These are phyloP conservation scores for Seira musarum DNA, from an alignment of 2,888 invertebrate genomes.

Conservation along the genomic window DNA sequence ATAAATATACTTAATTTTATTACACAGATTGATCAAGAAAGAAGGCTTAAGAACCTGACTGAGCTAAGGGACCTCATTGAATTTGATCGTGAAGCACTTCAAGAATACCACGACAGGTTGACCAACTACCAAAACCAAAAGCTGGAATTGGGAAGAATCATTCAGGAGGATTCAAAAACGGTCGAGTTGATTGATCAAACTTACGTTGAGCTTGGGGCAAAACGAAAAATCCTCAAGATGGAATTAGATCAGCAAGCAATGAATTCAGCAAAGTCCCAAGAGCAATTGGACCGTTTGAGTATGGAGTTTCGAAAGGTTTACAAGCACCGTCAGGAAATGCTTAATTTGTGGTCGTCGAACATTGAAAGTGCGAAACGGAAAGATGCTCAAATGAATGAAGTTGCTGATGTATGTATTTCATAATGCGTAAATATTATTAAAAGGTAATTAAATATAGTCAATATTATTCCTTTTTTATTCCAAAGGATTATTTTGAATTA, in stretches of 20 bases:
- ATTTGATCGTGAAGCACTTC: slow-evolving; percentile 45
- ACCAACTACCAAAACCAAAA: slow-evolving; percentile 29
- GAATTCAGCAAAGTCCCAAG: slow-evolving; percentile 59
- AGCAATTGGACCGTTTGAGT: slow-evolving; percentile 52
- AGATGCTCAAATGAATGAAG: slow-evolving; percentile 53
- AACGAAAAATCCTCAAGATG: slow-evolving; percentile 44
- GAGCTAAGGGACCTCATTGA: slow-evolving; percentile 52
- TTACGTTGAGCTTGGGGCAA: slow-evolving; percentile 52
- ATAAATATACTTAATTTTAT: too few species aligned
- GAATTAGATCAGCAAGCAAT: slow-evolving; percentile 58
- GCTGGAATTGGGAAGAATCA: slow-evolving; percentile 42
- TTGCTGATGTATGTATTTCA: slow-evolving; percentile 46
- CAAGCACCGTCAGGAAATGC: slow-evolving; percentile 49
- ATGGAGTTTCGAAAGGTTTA: slow-evolving; percentile 58
- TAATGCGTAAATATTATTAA: too few species aligned
- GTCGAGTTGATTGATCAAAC: slow-evolving; percentile 44
- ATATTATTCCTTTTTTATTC: not conserved
- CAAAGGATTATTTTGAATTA: slow-evolving; percentile 42
- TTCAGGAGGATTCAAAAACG: slow-evolving; percentile 45
- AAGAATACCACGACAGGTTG: slow-evolving; percentile 48
- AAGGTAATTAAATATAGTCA: too few species aligned
- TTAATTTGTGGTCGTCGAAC: slow-evolving; percentile 51
- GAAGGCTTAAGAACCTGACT: slow-evolving; percentile 34
- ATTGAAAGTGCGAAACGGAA: slow-evolving; percentile 51
- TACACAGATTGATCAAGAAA: slow-evolving; percentile 35